Percentiles rank a stretch among this genome's conserved stretches.
phyloP scores from a whole-genome alignment of 1,140 invertebrate genomes.

The Megalopta genalis region DNA sequence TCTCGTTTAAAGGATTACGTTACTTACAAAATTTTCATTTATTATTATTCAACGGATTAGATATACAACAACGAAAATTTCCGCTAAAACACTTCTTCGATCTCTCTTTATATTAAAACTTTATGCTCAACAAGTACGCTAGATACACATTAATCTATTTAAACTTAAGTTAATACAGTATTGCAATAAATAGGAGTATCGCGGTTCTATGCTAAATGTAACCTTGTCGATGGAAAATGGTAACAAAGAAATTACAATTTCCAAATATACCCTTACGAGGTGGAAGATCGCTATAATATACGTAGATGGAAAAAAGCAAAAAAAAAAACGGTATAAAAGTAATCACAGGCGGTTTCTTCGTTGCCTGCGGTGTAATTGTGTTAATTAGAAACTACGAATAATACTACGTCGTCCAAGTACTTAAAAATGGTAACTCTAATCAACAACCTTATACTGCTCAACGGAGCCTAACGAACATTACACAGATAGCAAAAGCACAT shows the following conservation, averaged over 20 bases:
- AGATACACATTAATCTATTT: constrained; percentile 30
- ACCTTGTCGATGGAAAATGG: constrained; percentile 6
- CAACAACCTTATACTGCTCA: constrained; percentile 43
- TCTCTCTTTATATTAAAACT: constrained; percentile 55
- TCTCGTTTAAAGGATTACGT: not conserved
- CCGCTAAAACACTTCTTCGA: not conserved
- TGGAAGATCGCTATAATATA: not conserved
- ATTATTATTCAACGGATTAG: constrained; percentile 1
- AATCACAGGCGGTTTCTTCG: constrained; percentile 9
- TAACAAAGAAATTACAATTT: constrained; percentile 85
- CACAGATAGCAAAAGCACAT: constrained; percentile 34
- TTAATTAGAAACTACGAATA: constrained; percentile 50
- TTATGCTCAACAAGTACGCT: constrained; percentile 57
- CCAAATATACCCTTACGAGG: constrained; percentile 68
- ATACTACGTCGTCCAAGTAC: constrained; percentile 59
- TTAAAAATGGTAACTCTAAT: constrained; percentile 56
- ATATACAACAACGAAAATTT: constrained; percentile 2
- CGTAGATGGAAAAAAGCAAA: constrained; percentile 24
- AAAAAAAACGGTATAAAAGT: constrained; percentile 41
- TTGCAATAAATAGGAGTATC: constrained; percentile 53
- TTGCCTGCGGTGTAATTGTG: not conserved
- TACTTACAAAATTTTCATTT: not conserved
- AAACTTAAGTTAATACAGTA: constrained; percentile 32
- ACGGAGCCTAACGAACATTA: constrained; percentile 34
- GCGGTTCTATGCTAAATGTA: constrained; percentile 23